Percentiles rank a stretch among this genome's conserved stretches.
These are phyloP conservation scores for Setophaga kirtlandii DNA, from an alignment of 2,113 vertebrate genomes.

Conservation along the genomic window DNA sequence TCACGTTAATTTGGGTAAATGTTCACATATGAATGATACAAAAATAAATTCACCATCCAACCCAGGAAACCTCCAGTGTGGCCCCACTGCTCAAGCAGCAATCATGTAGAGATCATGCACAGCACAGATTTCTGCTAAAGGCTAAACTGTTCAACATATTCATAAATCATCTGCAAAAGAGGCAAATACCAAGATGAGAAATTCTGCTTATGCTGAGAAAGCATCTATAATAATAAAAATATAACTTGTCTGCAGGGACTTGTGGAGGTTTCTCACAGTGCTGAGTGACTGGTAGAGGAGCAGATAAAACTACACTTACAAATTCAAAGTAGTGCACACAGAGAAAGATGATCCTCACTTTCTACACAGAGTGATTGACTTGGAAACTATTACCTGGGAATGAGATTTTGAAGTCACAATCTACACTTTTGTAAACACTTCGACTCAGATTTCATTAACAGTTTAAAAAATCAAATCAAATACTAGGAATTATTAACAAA, in stretches of 20 bases:
- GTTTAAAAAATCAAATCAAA: background rate
- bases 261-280: background rate
- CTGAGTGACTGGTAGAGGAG: background rate
- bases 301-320: background rate
- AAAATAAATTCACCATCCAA: background rate
- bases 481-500: background rate
- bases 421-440: background rate
- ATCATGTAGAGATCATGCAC: background rate
- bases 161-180: background rate
- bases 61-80: background rate
- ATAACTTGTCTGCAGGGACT: background rate
- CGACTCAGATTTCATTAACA: background rate
- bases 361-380: background rate
- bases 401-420: background rate
- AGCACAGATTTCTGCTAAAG: background rate
- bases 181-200: background rate
- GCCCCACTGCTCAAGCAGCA: background rate
- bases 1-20: background rate
- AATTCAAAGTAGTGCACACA: background rate
- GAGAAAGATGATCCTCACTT: background rate
- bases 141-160: background rate
- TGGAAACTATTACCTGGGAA: background rate
- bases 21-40: background rate
- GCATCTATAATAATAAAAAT: background rate
- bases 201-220: background rate